phyloP scores from a whole-genome alignment of 2,797 vertebrate genomes.

The Scolopax bukidnonensis region DNA sequence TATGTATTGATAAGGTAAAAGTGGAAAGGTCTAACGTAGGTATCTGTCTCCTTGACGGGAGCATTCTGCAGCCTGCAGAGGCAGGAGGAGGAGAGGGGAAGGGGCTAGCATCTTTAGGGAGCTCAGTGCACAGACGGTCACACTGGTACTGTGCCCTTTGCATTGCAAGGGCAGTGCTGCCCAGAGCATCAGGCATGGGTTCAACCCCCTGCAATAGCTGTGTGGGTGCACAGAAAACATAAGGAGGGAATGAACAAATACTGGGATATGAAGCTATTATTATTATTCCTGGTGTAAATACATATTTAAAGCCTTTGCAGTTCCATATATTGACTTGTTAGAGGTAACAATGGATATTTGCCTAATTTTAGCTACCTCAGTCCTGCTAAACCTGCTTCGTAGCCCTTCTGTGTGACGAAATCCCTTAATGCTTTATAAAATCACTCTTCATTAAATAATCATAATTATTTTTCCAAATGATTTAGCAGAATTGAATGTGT shows the following conservation, averaged over 20 bases:
- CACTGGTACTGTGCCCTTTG: background rate
- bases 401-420: background rate
- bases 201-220: background rate
- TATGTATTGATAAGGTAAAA: background rate
- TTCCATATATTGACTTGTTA: background rate
- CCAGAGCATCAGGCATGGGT: background rate
- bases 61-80: background rate
- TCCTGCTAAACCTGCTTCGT: background rate
- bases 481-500: background rate
- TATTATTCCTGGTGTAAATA: background rate
- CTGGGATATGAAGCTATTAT: background rate
- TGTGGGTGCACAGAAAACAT: background rate
- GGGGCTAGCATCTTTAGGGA: background rate
- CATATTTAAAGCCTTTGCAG: background rate
- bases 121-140: background rate
- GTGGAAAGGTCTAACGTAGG: background rate
- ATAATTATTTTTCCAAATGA: constrained; percentile 4
- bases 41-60: background rate
- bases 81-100: background rate
- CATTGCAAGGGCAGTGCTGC: background rate
- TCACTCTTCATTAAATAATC: background rate
- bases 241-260: background rate
- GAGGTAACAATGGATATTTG: background rate
- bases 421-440: background rate
- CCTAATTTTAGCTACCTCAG: background rate